These are phyloP conservation scores for Oophaga pumilio DNA, from an alignment of 2,113 vertebrate species.

Conservation along the genomic window DNA sequence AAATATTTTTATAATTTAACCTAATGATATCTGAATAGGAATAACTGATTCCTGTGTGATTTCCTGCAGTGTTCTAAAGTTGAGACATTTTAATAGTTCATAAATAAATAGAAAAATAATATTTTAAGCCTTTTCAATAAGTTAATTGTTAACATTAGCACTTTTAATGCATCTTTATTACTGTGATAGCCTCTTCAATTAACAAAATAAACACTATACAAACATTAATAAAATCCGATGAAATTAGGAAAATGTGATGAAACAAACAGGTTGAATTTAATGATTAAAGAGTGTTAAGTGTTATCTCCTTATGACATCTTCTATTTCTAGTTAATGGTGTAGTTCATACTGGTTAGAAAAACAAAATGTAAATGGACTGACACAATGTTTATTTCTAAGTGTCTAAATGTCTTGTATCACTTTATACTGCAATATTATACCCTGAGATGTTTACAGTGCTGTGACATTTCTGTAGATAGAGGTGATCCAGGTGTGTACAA, in stretches of 20 bases:
- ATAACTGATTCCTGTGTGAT: not conserved
- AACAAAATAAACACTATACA: not conserved
- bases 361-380: not conserved
- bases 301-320: not conserved
- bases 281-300: not conserved
- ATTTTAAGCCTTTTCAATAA: not conserved
- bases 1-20: too few relatives aligned
- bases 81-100: not conserved
- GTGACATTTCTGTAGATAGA: slow-evolving; percentile 10
- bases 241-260: not conserved
- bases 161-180: not conserved
- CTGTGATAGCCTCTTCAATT: not conserved
- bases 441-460: slow-evolving; percentile 1
- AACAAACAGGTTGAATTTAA: not conserved
- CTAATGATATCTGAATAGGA: not conserved
- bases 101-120: not conserved
- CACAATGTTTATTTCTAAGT: slow-evolving; percentile 1
- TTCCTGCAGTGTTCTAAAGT: not conserved
- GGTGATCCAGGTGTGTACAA: slow-evolving; percentile 4
- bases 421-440: not conserved
- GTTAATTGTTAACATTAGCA: not conserved
- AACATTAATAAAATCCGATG: not conserved
- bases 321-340: not conserved
- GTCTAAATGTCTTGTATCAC: not conserved
- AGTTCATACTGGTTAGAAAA: not conserved